These are phyloP conservation scores for Sycophila sp. DNA, from an alignment of 1,140 invertebrate species.

Conservation along the genomic window DNA sequence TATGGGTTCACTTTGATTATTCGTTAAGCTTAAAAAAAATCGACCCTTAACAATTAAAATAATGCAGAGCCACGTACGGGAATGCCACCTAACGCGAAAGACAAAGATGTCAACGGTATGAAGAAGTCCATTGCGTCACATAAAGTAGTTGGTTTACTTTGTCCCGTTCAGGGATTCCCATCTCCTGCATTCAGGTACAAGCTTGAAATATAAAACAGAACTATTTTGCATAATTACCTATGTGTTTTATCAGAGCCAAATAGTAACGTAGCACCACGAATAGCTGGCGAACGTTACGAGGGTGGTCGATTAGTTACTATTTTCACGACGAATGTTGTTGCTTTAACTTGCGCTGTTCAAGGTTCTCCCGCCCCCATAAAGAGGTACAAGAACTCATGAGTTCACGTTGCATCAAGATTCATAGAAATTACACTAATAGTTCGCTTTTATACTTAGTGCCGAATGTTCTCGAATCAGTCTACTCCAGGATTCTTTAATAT, in stretches of 20 bases:
- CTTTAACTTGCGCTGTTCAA: conserved; percentile 67
- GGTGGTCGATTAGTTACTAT: conserved; percentile 70
- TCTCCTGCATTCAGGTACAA: conserved; percentile 75
- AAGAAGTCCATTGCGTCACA: conserved; percentile 59
- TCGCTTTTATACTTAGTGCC: no score
- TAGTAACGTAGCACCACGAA: conserved; percentile 65
- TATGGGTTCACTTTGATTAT: neutral
- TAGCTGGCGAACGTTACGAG: conserved; percentile 68
- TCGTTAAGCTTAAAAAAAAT: no score
- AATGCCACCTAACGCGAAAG: conserved; percentile 65
- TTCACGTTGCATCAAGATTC: no score
- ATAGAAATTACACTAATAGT: no score
- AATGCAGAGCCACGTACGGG: conserved; percentile 65
- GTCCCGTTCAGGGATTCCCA: conserved; percentile 77
- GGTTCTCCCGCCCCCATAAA: conserved; percentile 69
- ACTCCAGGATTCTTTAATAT: no score
- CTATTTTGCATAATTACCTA: neutral
- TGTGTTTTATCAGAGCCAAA: conserved; percentile 59
- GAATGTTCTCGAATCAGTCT: no score
- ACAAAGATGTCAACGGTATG: conserved; percentile 62
- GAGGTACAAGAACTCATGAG: no score
- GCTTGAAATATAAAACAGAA: no score
- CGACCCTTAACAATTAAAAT: no score
- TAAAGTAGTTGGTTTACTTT: conserved; percentile 70
- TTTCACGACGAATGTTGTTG: conserved; percentile 62